Base-by-base conservation (phyloP, 2,888 invertebrate species). In the Imbricaverruca yamaguchii region DNA sequence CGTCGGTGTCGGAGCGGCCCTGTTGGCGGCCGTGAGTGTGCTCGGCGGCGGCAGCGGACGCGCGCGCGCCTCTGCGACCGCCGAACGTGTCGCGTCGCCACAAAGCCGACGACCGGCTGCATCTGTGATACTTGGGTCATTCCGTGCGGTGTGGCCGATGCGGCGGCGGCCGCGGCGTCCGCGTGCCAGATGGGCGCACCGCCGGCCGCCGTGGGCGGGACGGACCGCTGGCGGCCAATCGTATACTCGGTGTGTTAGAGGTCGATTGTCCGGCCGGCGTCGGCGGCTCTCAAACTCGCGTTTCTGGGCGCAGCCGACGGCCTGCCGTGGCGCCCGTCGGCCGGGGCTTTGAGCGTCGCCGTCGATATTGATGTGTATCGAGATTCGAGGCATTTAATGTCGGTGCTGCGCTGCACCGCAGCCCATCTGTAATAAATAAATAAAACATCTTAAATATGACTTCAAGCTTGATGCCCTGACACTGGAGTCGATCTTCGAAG, bases 71-170 rank as follows among this genome's bases (percentile, higher is more conserved):
- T 39, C 39, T 39, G 39, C 39, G 39, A 4, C 39, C 39, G 39
- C 39, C 39, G 39, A 39, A 39, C 39, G 39, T 39, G 39, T 39
- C 39, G 39, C 39, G 39, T 39, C 39, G 39, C 39, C 39, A 39
- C 39, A 39, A 39, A 39, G 39, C 39, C 39, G 57, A 21, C n/a
- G 18, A n/a, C 21, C 21, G n/a, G n/a, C 6, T n/a, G 63, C 10
- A 63, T n/a, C 63, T 63, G 67, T 67, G 67, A 67, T 67, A 67
- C 67, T 67, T 21, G 67, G 23, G 23, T 67, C 67, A 67, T 67
- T 67, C 67, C 67, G 67, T 21, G 67, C 6, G 23, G 23, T 4
- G 39, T 39, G 39, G 39, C 39, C 39, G 39, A 39, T 39, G 39
- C 4, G 39, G 39, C 39, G 39, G 39, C 39, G 39, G 39, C 4